These are phyloP conservation scores for Echiichthys vipera DNA, from an alignment of 2,797 vertebrate genomes.

Conservation along the genomic window DNA sequence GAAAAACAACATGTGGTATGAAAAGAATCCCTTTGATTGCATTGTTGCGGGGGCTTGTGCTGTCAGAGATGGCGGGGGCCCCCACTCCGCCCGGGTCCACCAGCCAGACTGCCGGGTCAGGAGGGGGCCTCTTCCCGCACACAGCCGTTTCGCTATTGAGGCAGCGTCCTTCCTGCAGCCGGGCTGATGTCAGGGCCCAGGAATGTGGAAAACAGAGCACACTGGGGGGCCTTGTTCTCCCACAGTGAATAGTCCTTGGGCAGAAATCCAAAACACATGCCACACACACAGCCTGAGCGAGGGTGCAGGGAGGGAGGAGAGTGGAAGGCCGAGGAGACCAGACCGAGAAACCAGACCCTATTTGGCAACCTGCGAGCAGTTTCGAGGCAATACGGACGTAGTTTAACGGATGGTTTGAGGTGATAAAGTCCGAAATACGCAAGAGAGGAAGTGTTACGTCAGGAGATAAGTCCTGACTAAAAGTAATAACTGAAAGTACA, in stretches of 20 bases:
- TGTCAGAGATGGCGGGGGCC: slow-evolving; percentile 46
- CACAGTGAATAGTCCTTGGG: slow-evolving; percentile 63
- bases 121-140: slow-evolving; percentile 68
- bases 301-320: neutral
- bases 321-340: neutral
- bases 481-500: too few species aligned
- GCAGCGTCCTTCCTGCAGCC: slow-evolving; percentile 67
- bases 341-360: slow-evolving; percentile 16
- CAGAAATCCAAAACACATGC: slow-evolving; percentile 70
- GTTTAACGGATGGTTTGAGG: neutral
- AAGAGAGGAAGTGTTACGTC: neutral
- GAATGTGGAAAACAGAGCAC: slow-evolving; percentile 81
- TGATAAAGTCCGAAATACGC: neutral
- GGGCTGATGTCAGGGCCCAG: slow-evolving; percentile 77
- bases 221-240: slow-evolving; percentile 81
- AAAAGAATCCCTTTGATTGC: slow-evolving; percentile 79
- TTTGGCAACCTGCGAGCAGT: neutral
- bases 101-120: slow-evolving; percentile 72
- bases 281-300: slow-evolving; percentile 68
- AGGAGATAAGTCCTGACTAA: neutral
- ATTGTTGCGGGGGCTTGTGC: slow-evolving; percentile 65
- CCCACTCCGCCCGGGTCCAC: slow-evolving; percentile 32
- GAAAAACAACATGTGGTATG: slow-evolving; percentile 80
- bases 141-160: slow-evolving; percentile 49
- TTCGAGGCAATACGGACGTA: neutral